Percentiles rank a stretch among this genome's conserved stretches.
These are phyloP conservation scores for Morpho helenor DNA, from an alignment of 2,888 invertebrate genomes.

Conservation along the genomic window DNA sequence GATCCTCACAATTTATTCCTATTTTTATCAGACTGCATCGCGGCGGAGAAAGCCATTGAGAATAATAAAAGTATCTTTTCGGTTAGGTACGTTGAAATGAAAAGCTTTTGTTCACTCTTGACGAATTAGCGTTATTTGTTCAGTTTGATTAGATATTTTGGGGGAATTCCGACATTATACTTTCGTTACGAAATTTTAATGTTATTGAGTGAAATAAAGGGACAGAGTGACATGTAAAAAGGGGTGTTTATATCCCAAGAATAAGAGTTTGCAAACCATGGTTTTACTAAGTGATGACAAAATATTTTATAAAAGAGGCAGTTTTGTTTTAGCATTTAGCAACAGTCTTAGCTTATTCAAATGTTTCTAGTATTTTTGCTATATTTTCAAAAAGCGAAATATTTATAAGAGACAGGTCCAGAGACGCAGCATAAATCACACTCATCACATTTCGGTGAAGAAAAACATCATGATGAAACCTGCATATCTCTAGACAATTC, in stretches of 20 bases:
- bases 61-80: slow-evolving; percentile 61
- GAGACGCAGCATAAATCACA: no score
- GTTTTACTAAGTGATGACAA: no score
- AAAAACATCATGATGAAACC: no score
- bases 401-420: no score
- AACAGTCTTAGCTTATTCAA: no score
- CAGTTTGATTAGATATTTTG: slow-evolving; percentile 24
- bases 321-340: no score
- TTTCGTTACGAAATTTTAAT: not conserved
- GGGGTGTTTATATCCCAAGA: not conserved
- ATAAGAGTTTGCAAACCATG: no score
- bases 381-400: no score
- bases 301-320: no score
- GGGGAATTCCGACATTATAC: slow-evolving; percentile 13
- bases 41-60: slow-evolving; percentile 56
- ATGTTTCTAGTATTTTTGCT: no score
- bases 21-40: slow-evolving; percentile 68
- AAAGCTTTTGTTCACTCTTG: slow-evolving; percentile 47
- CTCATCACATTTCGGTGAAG: no score
- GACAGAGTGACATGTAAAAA: not conserved
- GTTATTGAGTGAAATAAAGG: not conserved
- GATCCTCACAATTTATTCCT: slow-evolving; percentile 76
- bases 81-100: slow-evolving; percentile 47
- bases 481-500: no score
- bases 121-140: slow-evolving; percentile 35